phyloP scores from a whole-genome alignment of 2,888 invertebrate genomes.

The Deroplatys truncata region DNA sequence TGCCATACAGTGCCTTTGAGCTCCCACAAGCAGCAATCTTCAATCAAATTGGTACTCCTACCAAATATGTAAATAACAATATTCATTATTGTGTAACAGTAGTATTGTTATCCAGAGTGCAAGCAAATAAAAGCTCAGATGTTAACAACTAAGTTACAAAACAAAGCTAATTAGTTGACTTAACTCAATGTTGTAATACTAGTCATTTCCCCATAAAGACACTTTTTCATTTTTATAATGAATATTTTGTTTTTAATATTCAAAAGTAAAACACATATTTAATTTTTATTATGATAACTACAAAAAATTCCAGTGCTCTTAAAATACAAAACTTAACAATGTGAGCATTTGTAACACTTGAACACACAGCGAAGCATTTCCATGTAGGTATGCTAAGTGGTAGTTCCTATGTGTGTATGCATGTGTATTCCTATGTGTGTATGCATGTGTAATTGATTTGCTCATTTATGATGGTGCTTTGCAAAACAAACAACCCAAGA shows the following conservation, averaged over 20 bases:
- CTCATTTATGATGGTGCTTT: slow-evolving; percentile 3
- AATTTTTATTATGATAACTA: neutral
- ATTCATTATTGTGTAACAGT: neutral
- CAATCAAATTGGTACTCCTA: neutral
- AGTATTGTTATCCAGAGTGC: neutral
- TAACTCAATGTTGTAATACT: neutral
- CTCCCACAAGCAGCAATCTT: neutral
- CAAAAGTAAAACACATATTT: neutral
- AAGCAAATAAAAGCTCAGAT: neutral
- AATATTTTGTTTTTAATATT: neutral
- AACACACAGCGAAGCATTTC: neutral
- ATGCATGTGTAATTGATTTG: neutral
- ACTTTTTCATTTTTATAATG: neutral
- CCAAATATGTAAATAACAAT: neutral
- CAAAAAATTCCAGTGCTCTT: neutral
- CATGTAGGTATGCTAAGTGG: neutral
- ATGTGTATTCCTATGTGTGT: neutral
- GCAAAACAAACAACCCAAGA: neutral
- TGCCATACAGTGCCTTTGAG: neutral
- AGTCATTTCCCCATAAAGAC: neutral
- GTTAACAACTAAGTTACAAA: neutral
- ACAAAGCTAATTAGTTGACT: neutral
- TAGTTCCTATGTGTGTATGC: neutral
- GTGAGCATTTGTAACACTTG: neutral
- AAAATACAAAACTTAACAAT: neutral